Percentiles rank a stretch among this genome's conserved stretches.
Conservation (phyloP, 2,797 vertebrate species). For the Tangara arthus region DNA sequence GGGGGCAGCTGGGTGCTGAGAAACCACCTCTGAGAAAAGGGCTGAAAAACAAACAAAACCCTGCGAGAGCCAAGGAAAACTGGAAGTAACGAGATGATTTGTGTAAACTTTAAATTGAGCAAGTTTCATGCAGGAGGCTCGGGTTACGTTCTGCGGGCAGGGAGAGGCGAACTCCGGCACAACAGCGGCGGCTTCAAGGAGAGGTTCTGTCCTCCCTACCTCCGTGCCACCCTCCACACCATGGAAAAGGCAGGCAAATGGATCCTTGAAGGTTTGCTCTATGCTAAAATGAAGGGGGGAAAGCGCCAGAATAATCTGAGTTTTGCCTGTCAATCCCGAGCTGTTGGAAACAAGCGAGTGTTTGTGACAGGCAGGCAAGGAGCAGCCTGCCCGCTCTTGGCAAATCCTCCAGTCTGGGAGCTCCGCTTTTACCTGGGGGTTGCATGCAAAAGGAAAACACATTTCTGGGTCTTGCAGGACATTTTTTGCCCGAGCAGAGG, state of each 20-base stretch:
- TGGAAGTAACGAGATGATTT: neutral
- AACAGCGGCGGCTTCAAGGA: neutral
- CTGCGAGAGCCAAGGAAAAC: neutral
- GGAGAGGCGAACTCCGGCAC: neutral
- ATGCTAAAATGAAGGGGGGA: neutral
- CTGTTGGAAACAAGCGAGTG: neutral
- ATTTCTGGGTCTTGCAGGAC: neutral
- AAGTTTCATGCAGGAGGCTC: neutral
- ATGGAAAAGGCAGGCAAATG: accelerated
- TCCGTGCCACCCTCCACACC: neutral
- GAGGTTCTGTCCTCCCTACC: neutral
- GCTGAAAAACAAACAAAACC: neutral
- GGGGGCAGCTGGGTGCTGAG: neutral
- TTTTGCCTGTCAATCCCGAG: neutral
- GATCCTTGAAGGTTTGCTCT: neutral
- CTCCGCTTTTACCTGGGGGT: neutral
- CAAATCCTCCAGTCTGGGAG: neutral
- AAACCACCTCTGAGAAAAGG: neutral
- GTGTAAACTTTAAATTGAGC: neutral
- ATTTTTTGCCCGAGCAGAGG: accelerated
- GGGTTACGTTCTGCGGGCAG: neutral
- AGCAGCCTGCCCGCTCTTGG: neutral
- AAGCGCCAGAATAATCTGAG: neutral
- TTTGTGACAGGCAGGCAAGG: neutral
- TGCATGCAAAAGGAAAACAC: neutral